A percentile compares a stretch with the other conserved stretches of the same genome.
phyloP scores from a whole-genome alignment of 2,113 vertebrate species.

The Acrocephalus kingi region DNA sequence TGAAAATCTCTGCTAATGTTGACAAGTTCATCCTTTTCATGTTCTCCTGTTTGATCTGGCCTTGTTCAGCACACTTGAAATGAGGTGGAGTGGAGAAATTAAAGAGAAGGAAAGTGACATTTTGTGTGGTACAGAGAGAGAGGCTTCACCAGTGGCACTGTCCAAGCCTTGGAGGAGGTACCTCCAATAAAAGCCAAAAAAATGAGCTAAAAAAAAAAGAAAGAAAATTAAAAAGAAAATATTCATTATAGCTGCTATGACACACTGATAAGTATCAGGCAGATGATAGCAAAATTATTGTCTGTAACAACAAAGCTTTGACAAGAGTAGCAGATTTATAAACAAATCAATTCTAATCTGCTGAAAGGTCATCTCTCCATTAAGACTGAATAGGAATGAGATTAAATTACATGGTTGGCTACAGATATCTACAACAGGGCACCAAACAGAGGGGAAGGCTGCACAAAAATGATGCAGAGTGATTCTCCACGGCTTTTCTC shows the following conservation, averaged over 20 bases:
- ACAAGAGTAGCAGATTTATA: constrained; percentile 43
- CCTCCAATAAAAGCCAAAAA: not conserved
- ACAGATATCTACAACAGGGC: constrained; percentile 1
- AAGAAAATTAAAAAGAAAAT: not conserved
- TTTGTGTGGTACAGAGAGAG: not conserved
- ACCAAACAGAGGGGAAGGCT: not conserved
- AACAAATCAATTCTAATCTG: constrained; percentile 64
- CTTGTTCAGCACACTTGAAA: not conserved
- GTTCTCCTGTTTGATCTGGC: not conserved
- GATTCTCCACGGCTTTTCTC: not conserved
- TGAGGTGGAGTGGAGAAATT: not conserved
- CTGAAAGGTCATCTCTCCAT: constrained; percentile 60
- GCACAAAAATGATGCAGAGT: not conserved
- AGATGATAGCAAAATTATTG: constrained; percentile 47
- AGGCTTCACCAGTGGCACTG: not conserved
- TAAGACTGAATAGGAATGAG: constrained; percentile 47
- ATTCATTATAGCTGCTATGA: not conserved
- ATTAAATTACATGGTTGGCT: constrained; percentile 49
- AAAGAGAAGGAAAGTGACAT: not conserved
- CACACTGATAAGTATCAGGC: not conserved
- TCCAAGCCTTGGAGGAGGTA: not conserved
- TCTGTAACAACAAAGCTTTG: constrained; percentile 44
- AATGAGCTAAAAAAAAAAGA: not conserved
- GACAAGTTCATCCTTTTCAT: not conserved
- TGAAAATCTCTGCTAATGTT: not conserved